A percentile compares a stretch with the other conserved stretches of the same genome.
phyloP scores from a whole-genome alignment of 2,888 invertebrate species.

The Phortica okadai region DNA sequence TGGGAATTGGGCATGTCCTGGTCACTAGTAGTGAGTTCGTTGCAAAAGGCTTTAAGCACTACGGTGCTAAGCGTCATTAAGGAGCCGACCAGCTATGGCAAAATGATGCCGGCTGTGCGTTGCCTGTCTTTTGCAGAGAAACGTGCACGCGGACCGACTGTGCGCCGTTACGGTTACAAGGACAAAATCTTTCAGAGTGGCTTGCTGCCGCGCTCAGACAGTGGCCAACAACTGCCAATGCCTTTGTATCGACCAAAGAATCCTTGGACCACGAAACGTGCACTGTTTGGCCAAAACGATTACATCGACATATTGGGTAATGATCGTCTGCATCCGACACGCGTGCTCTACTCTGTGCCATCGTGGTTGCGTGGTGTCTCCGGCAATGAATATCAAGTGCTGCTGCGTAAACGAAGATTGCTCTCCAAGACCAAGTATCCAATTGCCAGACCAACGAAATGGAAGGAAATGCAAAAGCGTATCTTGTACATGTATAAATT shows the following conservation, averaged over 20 bases:
- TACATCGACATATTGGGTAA: constrained; percentile 97
- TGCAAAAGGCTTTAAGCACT: constrained; percentile 47
- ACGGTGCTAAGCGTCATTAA: not conserved
- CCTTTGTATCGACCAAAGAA: constrained; percentile 85
- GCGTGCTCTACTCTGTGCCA: constrained; percentile 90
- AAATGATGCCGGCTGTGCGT: constrained; percentile 75
- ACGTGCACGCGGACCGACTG: constrained; percentile 78
- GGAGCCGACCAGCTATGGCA: not conserved
- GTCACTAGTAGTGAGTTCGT: constrained; percentile 50
- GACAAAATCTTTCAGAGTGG: constrained; percentile 83
- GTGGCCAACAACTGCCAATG: constrained; percentile 79
- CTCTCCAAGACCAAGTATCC: constrained; percentile 80
- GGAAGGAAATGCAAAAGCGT: constrained; percentile 85
- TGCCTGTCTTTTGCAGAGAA: constrained; percentile 78
- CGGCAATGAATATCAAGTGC: constrained; percentile 88
- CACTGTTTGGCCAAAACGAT: constrained; percentile 96
- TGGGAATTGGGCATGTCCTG: constrained; percentile 53
- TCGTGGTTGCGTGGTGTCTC: constrained; percentile 92
- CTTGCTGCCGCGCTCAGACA: constrained; percentile 82
- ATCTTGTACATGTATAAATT: constrained; percentile 85
- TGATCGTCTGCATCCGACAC: constrained; percentile 88
- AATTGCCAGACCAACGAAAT: constrained; percentile 84
- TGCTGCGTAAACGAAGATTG: constrained; percentile 84
- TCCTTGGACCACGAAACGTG: constrained; percentile 85
- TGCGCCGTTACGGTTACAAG: constrained; percentile 82